Evolutionary conservation across 2,113 vertebrate species (phyloP).

Genomic region (Tyto alba): DNA sequence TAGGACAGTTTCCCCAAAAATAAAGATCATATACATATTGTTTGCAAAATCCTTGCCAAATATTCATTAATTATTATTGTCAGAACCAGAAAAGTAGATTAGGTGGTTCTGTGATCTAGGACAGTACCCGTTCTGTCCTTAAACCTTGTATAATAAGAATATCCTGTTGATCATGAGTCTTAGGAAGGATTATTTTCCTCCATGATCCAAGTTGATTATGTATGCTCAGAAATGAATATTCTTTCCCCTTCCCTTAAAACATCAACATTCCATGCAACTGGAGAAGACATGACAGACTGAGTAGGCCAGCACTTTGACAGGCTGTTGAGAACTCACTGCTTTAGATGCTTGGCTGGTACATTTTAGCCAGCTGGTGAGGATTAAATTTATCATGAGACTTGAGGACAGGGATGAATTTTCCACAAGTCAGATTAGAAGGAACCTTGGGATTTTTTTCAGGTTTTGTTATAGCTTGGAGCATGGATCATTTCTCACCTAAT

Average conservation of each 20-base stretch:
- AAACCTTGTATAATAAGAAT: background rate
- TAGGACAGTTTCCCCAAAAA: background rate
- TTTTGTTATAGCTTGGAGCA: background rate
- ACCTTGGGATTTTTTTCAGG: background rate
- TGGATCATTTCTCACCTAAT: slow-evolving; percentile 29
- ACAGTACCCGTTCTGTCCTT: background rate
- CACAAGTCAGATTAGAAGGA: background rate
- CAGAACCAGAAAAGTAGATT: background rate
- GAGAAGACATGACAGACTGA: background rate
- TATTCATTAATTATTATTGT: background rate
- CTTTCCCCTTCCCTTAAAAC: background rate
- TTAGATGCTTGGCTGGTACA: background rate
- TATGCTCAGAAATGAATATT: background rate
- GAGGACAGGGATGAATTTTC: background rate
- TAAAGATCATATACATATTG: background rate
- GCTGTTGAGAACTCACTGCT: background rate
- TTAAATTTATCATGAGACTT: background rate
- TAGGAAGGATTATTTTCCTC: background rate
- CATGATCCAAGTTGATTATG: background rate
- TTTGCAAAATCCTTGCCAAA: background rate
- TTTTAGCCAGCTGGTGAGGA: background rate
- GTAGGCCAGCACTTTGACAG: background rate
- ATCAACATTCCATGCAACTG: background rate
- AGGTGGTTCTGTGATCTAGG: background rate
- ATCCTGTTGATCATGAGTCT: background rate